Evolutionary conservation across 2,888 invertebrate species (phyloP).

Genomic region (Plebejus argus): DNA sequence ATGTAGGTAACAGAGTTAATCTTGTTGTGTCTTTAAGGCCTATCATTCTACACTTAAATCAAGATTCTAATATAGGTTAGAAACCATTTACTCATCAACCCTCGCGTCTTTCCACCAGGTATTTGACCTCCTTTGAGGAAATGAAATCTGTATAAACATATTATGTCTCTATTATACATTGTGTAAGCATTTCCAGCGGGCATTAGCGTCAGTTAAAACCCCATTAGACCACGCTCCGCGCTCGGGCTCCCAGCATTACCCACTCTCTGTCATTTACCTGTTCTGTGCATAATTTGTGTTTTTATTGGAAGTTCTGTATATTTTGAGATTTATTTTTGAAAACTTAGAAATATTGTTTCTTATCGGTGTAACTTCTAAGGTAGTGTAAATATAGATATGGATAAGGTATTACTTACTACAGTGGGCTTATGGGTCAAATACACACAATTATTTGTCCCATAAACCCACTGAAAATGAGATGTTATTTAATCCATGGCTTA

Average conservation of each 20-base stretch:
- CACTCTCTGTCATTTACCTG: constrained; percentile 14
- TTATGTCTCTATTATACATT: constrained; percentile 21
- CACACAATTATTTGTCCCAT: too few species aligned
- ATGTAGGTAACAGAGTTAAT: too few species aligned
- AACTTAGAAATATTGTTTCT: neutral
- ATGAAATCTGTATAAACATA: constrained; percentile 19
- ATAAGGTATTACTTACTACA: neutral
- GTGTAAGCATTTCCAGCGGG: constrained; percentile 35
- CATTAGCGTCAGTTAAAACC: constrained; percentile 77
- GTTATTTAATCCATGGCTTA: too few species aligned
- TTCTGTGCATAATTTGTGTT: constrained; percentile 10
- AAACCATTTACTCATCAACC: too few species aligned
- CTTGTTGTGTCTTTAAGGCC: too few species aligned
- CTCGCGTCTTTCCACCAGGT: too few species aligned
- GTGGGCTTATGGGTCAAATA: too few species aligned
- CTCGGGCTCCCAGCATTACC: constrained; percentile 51
- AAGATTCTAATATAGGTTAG: too few species aligned
- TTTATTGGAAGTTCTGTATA: constrained; percentile 7
- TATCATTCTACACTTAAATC: too few species aligned
- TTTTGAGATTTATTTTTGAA: neutral
- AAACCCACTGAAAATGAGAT: too few species aligned
- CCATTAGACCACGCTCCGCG: constrained; percentile 73
- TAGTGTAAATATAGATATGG: neutral
- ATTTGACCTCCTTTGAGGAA: neutral
- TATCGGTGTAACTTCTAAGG: neutral